phyloP scores from a whole-genome alignment of 2,888 invertebrate genomes.

The Heliconius cydno region DNA sequence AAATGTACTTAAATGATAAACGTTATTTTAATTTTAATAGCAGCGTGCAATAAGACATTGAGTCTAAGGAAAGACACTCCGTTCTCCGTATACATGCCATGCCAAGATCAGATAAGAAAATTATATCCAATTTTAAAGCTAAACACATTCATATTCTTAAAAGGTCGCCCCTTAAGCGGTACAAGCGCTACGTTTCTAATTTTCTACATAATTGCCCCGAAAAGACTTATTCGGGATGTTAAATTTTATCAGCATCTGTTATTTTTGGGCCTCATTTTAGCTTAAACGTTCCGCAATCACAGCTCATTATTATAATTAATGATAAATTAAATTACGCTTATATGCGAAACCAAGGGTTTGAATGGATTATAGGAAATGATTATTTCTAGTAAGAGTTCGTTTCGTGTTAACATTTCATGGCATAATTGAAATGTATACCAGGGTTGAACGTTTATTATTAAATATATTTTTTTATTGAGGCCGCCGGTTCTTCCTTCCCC shows the following conservation, averaged over 20 bases:
- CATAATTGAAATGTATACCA: background rate
- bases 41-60: no score
- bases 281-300: constrained; percentile 39
- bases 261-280: constrained; percentile 39
- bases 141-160: constrained; percentile 6
- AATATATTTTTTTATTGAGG: background rate
- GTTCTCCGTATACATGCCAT: no score
- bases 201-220: constrained; percentile 22
- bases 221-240: constrained; percentile 16
- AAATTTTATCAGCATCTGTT: constrained; percentile 34
- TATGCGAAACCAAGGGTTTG: constrained; percentile 22
- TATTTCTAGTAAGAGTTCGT: background rate
- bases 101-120: no score
- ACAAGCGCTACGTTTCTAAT: constrained; percentile 20
- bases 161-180: background rate
- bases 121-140: background rate
- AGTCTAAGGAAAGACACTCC: no score
- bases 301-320: constrained; percentile 44
- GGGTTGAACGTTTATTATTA: background rate
- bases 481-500: no score
- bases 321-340: constrained; percentile 43
- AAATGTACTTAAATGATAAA: no score
- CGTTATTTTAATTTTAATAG: no score
- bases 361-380: constrained; percentile 16
- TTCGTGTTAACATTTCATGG: background rate